Evolutionary conservation across 2,113 vertebrate species (phyloP).

Genomic region (Ifrita kowaldi): DNA sequence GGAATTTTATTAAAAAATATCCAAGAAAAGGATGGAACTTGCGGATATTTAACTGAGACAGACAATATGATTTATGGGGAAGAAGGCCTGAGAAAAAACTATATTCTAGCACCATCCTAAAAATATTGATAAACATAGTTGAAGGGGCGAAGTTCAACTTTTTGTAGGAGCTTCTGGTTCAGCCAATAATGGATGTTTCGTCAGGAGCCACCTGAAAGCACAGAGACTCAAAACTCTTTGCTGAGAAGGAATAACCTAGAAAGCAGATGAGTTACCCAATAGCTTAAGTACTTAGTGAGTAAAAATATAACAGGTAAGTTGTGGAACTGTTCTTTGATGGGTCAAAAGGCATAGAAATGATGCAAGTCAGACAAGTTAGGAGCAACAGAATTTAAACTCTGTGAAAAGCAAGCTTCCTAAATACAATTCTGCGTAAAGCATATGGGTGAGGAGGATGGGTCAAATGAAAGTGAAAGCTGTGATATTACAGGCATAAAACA

Average conservation of each 20-base stretch:
- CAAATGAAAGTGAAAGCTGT: not conserved
- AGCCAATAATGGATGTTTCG: not conserved
- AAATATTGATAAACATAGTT: accelerated
- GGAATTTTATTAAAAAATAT: not conserved
- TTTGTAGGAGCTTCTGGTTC: not conserved
- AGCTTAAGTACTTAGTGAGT: not conserved
- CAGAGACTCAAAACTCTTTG: not conserved
- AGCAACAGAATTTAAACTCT: not conserved
- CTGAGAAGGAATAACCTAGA: not conserved
- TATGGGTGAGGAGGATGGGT: accelerated
- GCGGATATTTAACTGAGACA: not conserved
- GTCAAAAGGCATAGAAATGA: not conserved
- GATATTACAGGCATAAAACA: not conserved
- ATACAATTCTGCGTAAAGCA: not conserved
- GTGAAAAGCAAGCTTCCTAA: not conserved
- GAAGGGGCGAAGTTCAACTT: not conserved
- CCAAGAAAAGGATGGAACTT: not conserved
- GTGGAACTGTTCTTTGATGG: not conserved
- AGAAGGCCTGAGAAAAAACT: not conserved
- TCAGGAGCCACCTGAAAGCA: not conserved
- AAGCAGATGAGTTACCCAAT: not conserved
- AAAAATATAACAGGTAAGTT: not conserved
- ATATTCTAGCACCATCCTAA: not conserved
- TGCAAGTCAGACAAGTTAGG: not conserved
- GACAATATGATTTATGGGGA: not conserved